Percentiles rank a stretch among this genome's conserved stretches.
These are phyloP conservation scores for Nemopilema nomurai DNA, from an alignment of 30 jellyfish, hydroid and myxozoan species.

Conservation along the genomic window DNA sequence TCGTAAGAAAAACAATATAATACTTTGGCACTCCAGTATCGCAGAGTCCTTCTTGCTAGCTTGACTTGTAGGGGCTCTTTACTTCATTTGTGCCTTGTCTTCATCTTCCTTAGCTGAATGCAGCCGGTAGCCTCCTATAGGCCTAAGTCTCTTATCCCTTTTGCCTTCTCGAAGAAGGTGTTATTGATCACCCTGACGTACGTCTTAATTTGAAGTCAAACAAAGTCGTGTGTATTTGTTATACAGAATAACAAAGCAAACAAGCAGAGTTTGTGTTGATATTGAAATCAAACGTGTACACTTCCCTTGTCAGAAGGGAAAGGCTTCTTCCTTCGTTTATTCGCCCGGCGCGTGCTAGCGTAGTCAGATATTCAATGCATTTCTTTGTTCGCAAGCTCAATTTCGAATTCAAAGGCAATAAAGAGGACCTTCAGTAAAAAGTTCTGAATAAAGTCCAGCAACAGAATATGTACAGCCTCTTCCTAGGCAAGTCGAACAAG, in stretches of 20 bases:
- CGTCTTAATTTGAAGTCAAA: conserved; percentile 14
- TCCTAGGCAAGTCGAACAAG: neutral
- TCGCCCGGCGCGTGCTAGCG: conserved; percentile 29
- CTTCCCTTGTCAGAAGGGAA: neutral
- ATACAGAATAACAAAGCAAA: conserved; percentile 4
- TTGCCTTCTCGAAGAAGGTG: neutral
- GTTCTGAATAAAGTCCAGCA: neutral
- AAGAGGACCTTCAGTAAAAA: neutral
- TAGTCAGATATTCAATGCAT: neutral
- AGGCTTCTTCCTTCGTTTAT: neutral
- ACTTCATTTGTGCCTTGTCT: no score
- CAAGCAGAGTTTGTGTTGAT: conserved; percentile 3
- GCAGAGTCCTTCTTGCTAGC: neutral
- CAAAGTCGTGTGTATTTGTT: conserved; percentile 58
- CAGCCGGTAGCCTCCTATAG: no score
- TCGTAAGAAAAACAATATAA: neutral
- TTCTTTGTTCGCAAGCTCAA: neutral
- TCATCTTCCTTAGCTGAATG: no score
- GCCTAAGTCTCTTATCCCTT: no score
- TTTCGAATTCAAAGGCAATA: neutral
- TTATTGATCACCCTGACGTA: neutral
- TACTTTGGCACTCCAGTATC: neutral
- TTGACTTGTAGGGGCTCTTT: neutral
- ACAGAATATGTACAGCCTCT: neutral
- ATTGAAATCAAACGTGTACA: conserved; percentile 35